Evolutionary conservation across 2,888 invertebrate genomes (phyloP), one percentile per base, ranked within the genome.

Genomic region (Drosophila mimetica): DNA sequence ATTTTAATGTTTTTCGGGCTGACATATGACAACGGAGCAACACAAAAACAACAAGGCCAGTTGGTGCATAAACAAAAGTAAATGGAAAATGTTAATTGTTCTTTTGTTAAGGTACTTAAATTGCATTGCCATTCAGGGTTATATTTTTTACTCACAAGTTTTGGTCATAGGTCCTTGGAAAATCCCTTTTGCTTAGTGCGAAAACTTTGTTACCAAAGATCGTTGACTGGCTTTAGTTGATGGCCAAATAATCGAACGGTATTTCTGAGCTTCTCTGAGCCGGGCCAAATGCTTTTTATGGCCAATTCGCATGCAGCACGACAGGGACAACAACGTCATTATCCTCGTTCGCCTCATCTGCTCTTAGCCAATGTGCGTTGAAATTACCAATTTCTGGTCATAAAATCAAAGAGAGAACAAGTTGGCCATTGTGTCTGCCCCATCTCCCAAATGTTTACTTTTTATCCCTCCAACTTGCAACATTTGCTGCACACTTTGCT

Each of bases 231-330:
- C 74, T 58, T 41, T 46, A 44, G 70, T 46, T 59, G 46, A 70
- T 67, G 46, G 70, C 37, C 42, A 70, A 71, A 48, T 61, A 70
- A 70, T 70, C 61, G 74, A 77, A 86, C 53, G 52, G 71, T 71
- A 50, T 51, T 52, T 52, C 46, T 58, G 60, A 81, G 86, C 80
- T 83, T 69, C 84, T 77, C 63, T 74, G 71, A 85, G 75, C 79
- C 77, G 67, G 82, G 67, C 60, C 72, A 73, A 67, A 86, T 82
- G 83, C 73, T 71, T 86, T 86, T 88, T 90, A 90, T 89, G 88
- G 89, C 87, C 90, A 88, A 90, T 90, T 90, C 89, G 89, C 89
- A 89, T 85, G 89, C 90, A 87, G 88, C 86, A 54, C 46, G 51
- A 44, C 60, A 39, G 58, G 60, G 71, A 46, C 54, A 72, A 58